Evolutionary conservation across 1,140 invertebrate genomes (phyloP).

Genomic region (Plutomurus gul): DNA sequence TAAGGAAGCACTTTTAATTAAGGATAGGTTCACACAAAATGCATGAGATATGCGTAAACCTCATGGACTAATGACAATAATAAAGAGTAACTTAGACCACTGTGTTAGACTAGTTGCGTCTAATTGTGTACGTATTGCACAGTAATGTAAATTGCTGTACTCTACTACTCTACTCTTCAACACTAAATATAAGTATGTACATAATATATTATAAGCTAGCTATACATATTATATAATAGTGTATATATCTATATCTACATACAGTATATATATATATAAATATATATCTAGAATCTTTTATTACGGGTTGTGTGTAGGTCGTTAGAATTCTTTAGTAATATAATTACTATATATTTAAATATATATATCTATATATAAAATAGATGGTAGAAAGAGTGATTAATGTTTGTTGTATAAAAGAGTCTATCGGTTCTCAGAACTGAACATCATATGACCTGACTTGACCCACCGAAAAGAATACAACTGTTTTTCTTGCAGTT

Average conservation of each 20-base stretch:
- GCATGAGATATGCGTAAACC: constrained; percentile 44
- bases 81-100: constrained; percentile 38
- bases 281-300: not conserved
- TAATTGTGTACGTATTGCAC: constrained; percentile 17
- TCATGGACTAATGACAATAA: constrained; percentile 49
- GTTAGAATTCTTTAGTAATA: not conserved
- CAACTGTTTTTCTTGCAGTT: not conserved
- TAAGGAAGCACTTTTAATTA: constrained; percentile 27
- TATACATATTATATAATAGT: no score
- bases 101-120: constrained; percentile 16
- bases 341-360: not conserved
- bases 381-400: not conserved
- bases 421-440: not conserved
- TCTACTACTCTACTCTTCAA: constrained; percentile 17
- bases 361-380: not conserved
- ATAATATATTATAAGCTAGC: constrained; percentile 9
- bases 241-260: not conserved
- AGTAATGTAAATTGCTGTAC: not conserved
- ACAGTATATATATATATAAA: no score
- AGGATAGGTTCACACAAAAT: constrained; percentile 18
- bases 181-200: constrained; percentile 1
- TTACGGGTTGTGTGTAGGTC: not conserved
- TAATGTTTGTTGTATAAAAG: not conserved
- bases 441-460: constrained; percentile 19
- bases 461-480: not conserved